Evolutionary conservation across 2,113 vertebrate genomes (phyloP).

Genomic region (Epinephelus cyanopodus): DNA sequence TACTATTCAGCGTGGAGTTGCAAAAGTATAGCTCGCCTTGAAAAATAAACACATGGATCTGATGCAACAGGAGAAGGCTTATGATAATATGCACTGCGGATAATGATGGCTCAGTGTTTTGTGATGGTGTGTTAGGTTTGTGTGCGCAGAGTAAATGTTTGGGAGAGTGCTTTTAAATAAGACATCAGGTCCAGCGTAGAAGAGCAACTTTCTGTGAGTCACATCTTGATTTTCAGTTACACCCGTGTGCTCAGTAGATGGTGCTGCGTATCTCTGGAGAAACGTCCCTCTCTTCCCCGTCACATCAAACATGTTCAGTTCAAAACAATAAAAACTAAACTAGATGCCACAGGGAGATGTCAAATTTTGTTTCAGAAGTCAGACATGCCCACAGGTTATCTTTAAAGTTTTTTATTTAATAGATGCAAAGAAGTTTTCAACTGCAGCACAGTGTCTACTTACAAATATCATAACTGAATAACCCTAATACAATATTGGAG

Average conservation of each 20-base stretch:
- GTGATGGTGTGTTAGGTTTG: neutral
- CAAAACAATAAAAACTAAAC: neutral
- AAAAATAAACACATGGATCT: neutral
- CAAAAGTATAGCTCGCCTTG: neutral
- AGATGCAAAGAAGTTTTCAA: slow-evolving; percentile 31
- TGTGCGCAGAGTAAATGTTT: neutral
- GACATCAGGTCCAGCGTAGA: neutral
- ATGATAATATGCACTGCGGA: neutral
- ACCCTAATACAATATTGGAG: neutral
- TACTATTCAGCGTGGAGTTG: neutral
- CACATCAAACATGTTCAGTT: neutral
- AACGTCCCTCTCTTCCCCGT: neutral
- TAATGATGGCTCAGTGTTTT: slow-evolving; percentile 7
- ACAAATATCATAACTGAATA: slow-evolving; percentile 19
- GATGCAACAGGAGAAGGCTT: neutral
- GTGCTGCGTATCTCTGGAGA: slow-evolving; percentile 37
- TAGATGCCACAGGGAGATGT: neutral
- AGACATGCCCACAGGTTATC: neutral
- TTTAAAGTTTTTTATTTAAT: slow-evolving; percentile 53
- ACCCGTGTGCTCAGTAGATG: slow-evolving; percentile 46
- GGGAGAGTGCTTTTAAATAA: neutral
- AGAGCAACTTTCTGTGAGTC: neutral
- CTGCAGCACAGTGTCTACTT: slow-evolving; percentile 6
- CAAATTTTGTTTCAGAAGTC: neutral
- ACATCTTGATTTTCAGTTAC: slow-evolving; percentile 9